phyloP scores from a whole-genome alignment of 2,797 vertebrate species.

The Lagodon rhomboides region DNA sequence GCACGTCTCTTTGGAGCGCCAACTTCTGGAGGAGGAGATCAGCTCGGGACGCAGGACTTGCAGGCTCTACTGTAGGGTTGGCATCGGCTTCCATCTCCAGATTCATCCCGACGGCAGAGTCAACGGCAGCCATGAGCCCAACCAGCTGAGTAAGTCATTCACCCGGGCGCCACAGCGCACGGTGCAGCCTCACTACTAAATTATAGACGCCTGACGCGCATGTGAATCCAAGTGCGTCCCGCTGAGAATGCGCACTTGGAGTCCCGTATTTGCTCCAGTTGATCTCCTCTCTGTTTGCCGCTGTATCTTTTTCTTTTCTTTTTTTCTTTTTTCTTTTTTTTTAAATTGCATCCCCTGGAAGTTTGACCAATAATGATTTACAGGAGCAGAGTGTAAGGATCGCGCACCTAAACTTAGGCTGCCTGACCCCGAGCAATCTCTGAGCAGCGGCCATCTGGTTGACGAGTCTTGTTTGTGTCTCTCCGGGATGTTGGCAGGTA shows the following conservation, averaged over 20 bases:
- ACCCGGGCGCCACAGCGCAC: not conserved
- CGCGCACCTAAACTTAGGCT: slow-evolving; percentile 54
- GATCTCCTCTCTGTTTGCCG: not conserved
- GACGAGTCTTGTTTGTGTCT: slow-evolving; percentile 60
- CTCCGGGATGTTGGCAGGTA: slow-evolving; percentile 79
- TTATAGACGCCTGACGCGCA: slow-evolving; percentile 33
- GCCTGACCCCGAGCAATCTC: slow-evolving; percentile 33
- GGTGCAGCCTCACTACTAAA: not conserved
- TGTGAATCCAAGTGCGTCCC: slow-evolving; percentile 24
- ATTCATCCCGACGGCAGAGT: slow-evolving; percentile 96
- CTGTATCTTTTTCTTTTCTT: not conserved
- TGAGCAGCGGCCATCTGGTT: slow-evolving; percentile 51
- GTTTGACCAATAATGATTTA: slow-evolving; percentile 25
- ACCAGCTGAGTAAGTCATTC: slow-evolving; percentile 90
- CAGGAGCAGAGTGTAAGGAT: not conserved
- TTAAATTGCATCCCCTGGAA: not conserved
- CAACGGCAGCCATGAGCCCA: slow-evolving; percentile 95
- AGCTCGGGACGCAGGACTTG: slow-evolving; percentile 93
- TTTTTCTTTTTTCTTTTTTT: not conserved
- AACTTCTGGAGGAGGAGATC: slow-evolving; percentile 70
- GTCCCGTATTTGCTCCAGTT: slow-evolving; percentile 3
- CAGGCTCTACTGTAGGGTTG: slow-evolving; percentile 94
- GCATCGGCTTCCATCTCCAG: slow-evolving; percentile 98
- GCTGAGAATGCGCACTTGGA: slow-evolving; percentile 42
- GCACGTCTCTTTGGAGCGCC: slow-evolving; percentile 72